Conservation (phyloP, 37 sponge, comb jelly and placozoan genomes). For the Spongilla lacustris region DNA sequence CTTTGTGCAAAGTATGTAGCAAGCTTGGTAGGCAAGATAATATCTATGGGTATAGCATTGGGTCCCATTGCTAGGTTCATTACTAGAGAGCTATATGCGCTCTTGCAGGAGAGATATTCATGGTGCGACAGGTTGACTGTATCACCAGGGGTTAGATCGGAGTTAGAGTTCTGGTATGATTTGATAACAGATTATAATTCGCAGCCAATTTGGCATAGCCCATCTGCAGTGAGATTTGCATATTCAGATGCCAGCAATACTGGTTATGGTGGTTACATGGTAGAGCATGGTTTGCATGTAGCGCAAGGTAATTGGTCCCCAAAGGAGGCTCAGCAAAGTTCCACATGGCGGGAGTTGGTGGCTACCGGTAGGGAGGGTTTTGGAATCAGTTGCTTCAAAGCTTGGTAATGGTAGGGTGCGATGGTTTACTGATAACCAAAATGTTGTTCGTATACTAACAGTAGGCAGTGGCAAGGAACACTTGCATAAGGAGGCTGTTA, state of each 20-base stretch:
- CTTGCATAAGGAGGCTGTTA: constrained; percentile 18
- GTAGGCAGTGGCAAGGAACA: constrained; percentile 6
- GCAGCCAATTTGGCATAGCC: constrained; percentile 18
- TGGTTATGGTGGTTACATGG: constrained; percentile 42
- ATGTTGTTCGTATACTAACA: constrained; percentile 25
- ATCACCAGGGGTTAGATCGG: background rate
- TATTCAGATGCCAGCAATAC: constrained; percentile 49
- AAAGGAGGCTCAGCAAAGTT: constrained; percentile 7
- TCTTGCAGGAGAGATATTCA: background rate
- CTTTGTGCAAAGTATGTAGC: background rate
- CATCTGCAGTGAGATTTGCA: constrained; percentile 32
- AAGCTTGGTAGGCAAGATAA: constrained; percentile 20
- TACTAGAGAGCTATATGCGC: constrained; percentile 4
- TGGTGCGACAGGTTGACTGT: background rate
- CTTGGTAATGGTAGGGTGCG: background rate
- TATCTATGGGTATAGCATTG: constrained; percentile 13
- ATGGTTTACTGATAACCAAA: constrained; percentile 50
- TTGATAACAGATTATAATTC: constrained; percentile 5
- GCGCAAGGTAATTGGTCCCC: constrained; percentile 22
- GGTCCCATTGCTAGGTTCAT: background rate
- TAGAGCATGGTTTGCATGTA: background rate
- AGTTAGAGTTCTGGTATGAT: constrained; percentile 27
- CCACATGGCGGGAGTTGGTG: constrained; percentile 40
- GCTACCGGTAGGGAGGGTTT: constrained; percentile 10
- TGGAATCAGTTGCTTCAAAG: background rate